Evolutionary conservation across 2,797 vertebrate genomes (phyloP).

Genomic region (Labroides dimidiatus): DNA sequence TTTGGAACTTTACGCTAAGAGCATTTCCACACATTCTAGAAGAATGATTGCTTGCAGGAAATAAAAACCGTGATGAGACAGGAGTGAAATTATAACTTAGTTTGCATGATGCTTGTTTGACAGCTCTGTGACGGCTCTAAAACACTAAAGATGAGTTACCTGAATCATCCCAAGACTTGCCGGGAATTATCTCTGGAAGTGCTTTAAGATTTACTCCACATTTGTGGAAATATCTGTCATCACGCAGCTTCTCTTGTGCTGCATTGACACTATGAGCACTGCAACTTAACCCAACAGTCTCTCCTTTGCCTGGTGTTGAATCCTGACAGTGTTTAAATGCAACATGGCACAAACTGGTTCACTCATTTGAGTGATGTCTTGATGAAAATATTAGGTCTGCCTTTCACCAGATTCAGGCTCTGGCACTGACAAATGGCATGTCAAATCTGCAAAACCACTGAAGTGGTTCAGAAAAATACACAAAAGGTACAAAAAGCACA

Average conservation of each 20-base stretch:
- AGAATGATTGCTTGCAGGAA: slow-evolving; percentile 46
- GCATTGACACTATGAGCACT: neutral
- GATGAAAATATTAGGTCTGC: slow-evolving; percentile 8
- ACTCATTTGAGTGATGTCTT: slow-evolving; percentile 8
- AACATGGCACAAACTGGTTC: neutral
- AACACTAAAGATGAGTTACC: slow-evolving; percentile 9
- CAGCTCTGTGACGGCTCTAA: slow-evolving; percentile 22
- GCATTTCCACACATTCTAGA: slow-evolving; percentile 46
- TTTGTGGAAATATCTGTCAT: neutral
- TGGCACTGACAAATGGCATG: slow-evolving; percentile 41
- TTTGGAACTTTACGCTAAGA: no score
- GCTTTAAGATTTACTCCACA: neutral
- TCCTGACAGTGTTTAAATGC: slow-evolving; percentile 7
- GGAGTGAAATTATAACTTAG: slow-evolving; percentile 36
- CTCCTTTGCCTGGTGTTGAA: neutral
- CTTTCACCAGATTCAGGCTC: slow-evolving; percentile 4
- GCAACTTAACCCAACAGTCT: neutral
- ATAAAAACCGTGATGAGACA: slow-evolving; percentile 42
- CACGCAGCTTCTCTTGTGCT: neutral
- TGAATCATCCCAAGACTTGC: slow-evolving; percentile 13
- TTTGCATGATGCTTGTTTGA: slow-evolving; percentile 36
- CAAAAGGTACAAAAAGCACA: slow-evolving; percentile 48
- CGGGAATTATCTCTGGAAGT: neutral
- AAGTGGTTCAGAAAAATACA: slow-evolving; percentile 47
- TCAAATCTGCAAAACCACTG: slow-evolving; percentile 37